Evolutionary conservation across 2,888 invertebrate species (phyloP), one percentile per base, ranked within the genome.

Genomic region (Diadegma fenestrale): DNA sequence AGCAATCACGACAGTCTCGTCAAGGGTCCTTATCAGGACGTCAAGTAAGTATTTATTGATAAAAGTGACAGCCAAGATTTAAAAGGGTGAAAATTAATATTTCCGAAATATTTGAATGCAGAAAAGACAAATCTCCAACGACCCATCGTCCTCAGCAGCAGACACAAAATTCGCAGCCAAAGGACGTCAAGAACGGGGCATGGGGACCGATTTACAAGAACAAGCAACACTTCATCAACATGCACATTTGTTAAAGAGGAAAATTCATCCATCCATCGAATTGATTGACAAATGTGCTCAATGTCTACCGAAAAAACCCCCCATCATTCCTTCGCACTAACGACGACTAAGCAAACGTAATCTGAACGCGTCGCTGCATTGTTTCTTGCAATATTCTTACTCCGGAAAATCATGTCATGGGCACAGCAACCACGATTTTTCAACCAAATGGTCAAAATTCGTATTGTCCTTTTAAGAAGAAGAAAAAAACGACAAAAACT

Each of bases 171-270:
- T 64, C 84, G 19, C 93, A 94, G 88, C 91, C 92, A 78, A 92
- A 93, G 88, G 90, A 90, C 88, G 86, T 90, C 22, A 89, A 90
- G 69, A 91, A 93, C 75, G 96, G 96, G 80, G 95, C 96, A 76
- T 97, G 97, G 97, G 97, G 97, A 84, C 94, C 97, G 48, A 94
- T 96, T 84, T 97, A 95, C 94, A 97, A 97, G 94, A 96, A 96
- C 94, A 96, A 96, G 93, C 95, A 96, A 89, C 95, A 96, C 92
- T 97, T 97, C 93, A 94, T 95, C 85, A 95, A 96, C 89, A 96
- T 97, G 96, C 97, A 97, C 94, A 94, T 95, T 92, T 96, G 95
- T 93, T 96, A 94, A 94, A 80, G 73, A 45, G 63, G 14, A 37
- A 78, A 69, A 43, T 43, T 30, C 8, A 43, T 33, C 7, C 45